phyloP scores from a whole-genome alignment of 2,797 vertebrate species.

The Holocentrus rufus region DNA sequence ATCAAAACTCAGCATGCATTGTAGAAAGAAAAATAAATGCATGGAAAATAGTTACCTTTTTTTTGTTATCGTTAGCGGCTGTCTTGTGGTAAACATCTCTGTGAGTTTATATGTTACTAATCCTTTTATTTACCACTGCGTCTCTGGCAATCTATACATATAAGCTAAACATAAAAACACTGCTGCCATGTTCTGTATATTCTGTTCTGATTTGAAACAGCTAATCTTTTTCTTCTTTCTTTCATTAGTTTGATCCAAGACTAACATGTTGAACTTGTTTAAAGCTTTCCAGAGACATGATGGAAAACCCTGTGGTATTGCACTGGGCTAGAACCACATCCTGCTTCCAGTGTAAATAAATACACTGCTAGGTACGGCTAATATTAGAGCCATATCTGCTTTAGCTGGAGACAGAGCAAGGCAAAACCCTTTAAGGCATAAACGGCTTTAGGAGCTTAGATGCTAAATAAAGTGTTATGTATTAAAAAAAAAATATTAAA shows the following conservation, averaged over 20 bases:
- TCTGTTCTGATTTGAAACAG: slow-evolving; percentile 56
- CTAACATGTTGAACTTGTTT: slow-evolving; percentile 77
- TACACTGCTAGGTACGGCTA: slow-evolving; percentile 59
- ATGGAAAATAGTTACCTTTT: background rate
- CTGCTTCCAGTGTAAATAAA: slow-evolving; percentile 73
- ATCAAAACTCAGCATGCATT: slow-evolving; percentile 4
- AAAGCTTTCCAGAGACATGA: slow-evolving; percentile 66
- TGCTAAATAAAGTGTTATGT: slow-evolving; percentile 8
- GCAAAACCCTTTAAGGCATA: slow-evolving; percentile 47
- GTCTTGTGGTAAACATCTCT: slow-evolving; percentile 37
- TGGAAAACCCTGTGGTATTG: slow-evolving; percentile 65
- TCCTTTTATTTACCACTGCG: slow-evolving; percentile 58
- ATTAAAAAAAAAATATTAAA: background rate
- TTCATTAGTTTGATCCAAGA: slow-evolving; percentile 65
- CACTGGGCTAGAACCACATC: slow-evolving; percentile 71
- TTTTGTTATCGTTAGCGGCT: slow-evolving; percentile 2
- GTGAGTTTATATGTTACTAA: slow-evolving; percentile 39
- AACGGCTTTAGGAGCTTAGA: slow-evolving; percentile 45
- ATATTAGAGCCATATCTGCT: slow-evolving; percentile 65
- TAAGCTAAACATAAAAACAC: slow-evolving; percentile 56
- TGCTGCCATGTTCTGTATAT: slow-evolving; percentile 54
- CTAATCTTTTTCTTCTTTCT: slow-evolving; percentile 63
- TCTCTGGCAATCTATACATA: slow-evolving; percentile 47
- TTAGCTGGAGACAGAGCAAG: slow-evolving; percentile 42
- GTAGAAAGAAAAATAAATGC: background rate